These are phyloP conservation scores for Metalampra italica DNA, from an alignment of 2,888 invertebrate genomes.

Conservation along the genomic window DNA sequence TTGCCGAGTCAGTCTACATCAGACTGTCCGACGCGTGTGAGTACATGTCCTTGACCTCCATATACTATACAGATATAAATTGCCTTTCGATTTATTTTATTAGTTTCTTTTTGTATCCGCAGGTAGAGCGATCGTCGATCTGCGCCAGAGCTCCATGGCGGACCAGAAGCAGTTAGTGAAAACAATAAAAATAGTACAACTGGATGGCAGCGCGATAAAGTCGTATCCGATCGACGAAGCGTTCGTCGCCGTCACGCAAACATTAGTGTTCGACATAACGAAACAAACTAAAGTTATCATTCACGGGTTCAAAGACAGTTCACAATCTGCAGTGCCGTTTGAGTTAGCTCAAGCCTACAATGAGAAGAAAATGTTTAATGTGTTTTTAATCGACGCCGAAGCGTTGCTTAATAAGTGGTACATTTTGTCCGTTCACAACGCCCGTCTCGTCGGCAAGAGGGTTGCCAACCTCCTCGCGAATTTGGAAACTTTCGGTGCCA, in stretches of 20 bases:
- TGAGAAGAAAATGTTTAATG: slow-evolving; percentile 67
- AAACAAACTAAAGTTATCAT: slow-evolving; percentile 69
- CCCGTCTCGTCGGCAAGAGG: slow-evolving; percentile 71
- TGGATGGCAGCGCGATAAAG: slow-evolving; percentile 40
- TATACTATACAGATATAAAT: background rate
- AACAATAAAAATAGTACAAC: slow-evolving; percentile 58
- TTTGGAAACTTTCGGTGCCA: slow-evolving; percentile 62
- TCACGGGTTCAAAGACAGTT: slow-evolving; percentile 68
- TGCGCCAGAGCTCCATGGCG: slow-evolving; percentile 47
- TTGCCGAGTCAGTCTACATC: slow-evolving; percentile 62
- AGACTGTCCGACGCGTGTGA: slow-evolving; percentile 69
- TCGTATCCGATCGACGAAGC: slow-evolving; percentile 59
- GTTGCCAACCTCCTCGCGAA: slow-evolving; percentile 71
- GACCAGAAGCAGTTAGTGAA: slow-evolving; percentile 53
- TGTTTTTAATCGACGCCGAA: slow-evolving; percentile 65
- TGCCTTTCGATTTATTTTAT: background rate
- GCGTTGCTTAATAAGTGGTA: slow-evolving; percentile 65
- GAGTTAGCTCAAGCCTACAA: slow-evolving; percentile 64
- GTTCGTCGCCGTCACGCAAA: slow-evolving; percentile 47
- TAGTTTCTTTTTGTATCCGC: slow-evolving; percentile 19
- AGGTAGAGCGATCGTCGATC: slow-evolving; percentile 70
- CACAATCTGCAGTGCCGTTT: slow-evolving; percentile 60
- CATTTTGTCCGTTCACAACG: slow-evolving; percentile 61
- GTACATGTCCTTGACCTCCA: slow-evolving; percentile 35
- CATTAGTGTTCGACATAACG: slow-evolving; percentile 57